Base-by-base conservation (phyloP, 2,113 vertebrate genomes). In the Dunckerocampus dactyliophorus region DNA sequence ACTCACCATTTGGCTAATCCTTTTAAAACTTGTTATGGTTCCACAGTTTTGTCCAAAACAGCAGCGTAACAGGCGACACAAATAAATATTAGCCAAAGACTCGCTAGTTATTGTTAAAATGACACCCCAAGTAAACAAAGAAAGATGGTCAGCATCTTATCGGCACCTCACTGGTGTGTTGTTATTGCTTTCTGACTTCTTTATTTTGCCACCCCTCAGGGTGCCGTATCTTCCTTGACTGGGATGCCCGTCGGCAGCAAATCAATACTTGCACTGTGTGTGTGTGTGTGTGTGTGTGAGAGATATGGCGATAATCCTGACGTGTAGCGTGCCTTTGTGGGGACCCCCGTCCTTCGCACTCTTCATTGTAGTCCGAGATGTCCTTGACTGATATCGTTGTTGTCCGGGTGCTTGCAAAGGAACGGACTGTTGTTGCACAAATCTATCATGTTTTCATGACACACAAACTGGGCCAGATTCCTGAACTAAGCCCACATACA, bases 231-330 rank as follows among this genome's bases (percentile, higher is more conserved):
- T 60, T 89, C 90, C 88, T 82, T 92, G 87, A 92, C 87, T 86
- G 79, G 92, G 90, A 95, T 95, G 85, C 77, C 83, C 70, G 88
- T 85, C 94, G 95, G 92, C 94, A 95, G 94, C 72, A 95, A 95
- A 96, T 98, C 94, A 90, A 94, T 98, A 93, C 67, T 83, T 91
- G 90, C 92, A 92, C 90, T 88, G 82, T 82, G 91, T 43, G 39
- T 43, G 88, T 76, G 83, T 82, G 90, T 93, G 94, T 11, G 37
- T 43, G 39, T 43, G 39, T 43, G 39, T 14, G 13, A 14, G 39
- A 43, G 39, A 43, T 43, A 92, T 92, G 89, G 88, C 79, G 85
- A 87, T 89, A 93, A 93, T 93, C 90, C 85, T 83, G 65, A 83
- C 90, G 69, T 88, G 39, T 43, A 13, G 39, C 86, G 83, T 67